Evolutionary conservation across 30 jellyfish, hydroid and myxozoan species (phyloP).

Genomic region (Sanderia malayensis): DNA sequence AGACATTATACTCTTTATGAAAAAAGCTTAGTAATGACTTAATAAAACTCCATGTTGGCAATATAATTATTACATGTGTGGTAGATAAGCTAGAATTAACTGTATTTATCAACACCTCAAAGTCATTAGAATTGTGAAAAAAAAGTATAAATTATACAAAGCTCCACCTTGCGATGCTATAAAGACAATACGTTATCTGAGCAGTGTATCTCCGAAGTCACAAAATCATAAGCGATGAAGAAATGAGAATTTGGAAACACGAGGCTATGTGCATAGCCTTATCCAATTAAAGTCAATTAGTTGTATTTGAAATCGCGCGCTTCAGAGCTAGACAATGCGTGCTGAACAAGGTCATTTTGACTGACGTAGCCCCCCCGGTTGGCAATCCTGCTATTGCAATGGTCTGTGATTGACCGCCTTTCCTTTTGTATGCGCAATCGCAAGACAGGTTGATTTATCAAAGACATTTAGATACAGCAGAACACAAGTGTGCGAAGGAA

Average conservation of each 20-base stretch:
- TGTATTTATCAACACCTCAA: not conserved
- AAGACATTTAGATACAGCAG: slow-evolving; percentile 58
- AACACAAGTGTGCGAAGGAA: too few relatives aligned
- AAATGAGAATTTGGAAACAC: not conserved
- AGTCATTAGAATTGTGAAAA: too few relatives aligned
- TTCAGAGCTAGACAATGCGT: too few relatives aligned
- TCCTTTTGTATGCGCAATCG: slow-evolving; percentile 39
- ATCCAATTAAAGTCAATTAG: slow-evolving; percentile 5
- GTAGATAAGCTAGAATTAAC: not conserved
- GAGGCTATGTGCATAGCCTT: not conserved
- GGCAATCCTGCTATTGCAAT: slow-evolving; percentile 32
- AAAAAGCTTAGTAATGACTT: too few relatives aligned
- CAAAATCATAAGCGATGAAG: too few relatives aligned
- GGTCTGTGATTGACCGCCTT: slow-evolving; percentile 68
- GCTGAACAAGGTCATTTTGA: slow-evolving; percentile 1
- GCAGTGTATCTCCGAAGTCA: not conserved
- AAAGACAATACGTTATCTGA: not conserved
- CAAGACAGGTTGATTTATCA: slow-evolving; percentile 72
- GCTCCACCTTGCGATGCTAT: not conserved
- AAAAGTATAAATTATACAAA: not conserved
- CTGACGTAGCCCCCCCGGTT: slow-evolving; percentile 50
- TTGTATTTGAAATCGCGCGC: slow-evolving; percentile 1
- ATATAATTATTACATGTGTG: too few relatives aligned
- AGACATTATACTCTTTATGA: too few relatives aligned
- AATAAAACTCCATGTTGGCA: too few relatives aligned